Evolutionary conservation across 2,888 invertebrate species (phyloP).

Genomic region (Synanthedon formicaeformis): DNA sequence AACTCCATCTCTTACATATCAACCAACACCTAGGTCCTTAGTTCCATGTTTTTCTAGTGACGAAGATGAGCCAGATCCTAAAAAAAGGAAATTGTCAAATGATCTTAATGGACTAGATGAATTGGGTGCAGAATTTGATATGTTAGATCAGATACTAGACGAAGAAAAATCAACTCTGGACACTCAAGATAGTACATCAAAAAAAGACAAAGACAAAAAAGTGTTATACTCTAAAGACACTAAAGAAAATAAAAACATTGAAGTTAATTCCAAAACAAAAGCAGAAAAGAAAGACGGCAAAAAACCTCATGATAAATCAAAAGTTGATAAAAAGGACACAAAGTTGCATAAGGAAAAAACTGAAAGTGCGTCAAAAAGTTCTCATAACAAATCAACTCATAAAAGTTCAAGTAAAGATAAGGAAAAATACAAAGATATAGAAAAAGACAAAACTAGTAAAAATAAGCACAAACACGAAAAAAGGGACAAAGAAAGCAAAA

Average conservation of each 20-base stretch:
- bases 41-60: conserved; percentile 65
- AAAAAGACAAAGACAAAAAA: conserved; percentile 11
- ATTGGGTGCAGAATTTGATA: conserved; percentile 62
- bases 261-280: conserved; percentile 4
- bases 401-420: conserved; percentile 43
- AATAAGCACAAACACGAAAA: conserved; percentile 14
- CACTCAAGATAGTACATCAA: conserved; percentile 12
- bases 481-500: conserved; percentile 11
- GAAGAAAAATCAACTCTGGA: conserved; percentile 36
- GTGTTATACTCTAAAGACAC: conserved; percentile 11
- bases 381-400: conserved; percentile 34
- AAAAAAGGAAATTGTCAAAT: conserved; percentile 45
- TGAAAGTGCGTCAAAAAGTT: conserved; percentile 22
- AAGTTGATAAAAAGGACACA: conserved; percentile 23
- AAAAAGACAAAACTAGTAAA: conserved; percentile 13
- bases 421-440: conserved; percentile 33
- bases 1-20: conserved; percentile 41
- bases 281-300: conserved; percentile 17
- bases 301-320: conserved; percentile 22
- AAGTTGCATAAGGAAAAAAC: conserved; percentile 20
- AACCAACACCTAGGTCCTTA: conserved; percentile 55
- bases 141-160: conserved; percentile 62
- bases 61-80: conserved; percentile 53
- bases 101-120: conserved; percentile 60
- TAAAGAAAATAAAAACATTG: not conserved